These are phyloP conservation scores for Anolis sagrei DNA, from an alignment of 2,113 vertebrate species.

Conservation along the genomic window DNA sequence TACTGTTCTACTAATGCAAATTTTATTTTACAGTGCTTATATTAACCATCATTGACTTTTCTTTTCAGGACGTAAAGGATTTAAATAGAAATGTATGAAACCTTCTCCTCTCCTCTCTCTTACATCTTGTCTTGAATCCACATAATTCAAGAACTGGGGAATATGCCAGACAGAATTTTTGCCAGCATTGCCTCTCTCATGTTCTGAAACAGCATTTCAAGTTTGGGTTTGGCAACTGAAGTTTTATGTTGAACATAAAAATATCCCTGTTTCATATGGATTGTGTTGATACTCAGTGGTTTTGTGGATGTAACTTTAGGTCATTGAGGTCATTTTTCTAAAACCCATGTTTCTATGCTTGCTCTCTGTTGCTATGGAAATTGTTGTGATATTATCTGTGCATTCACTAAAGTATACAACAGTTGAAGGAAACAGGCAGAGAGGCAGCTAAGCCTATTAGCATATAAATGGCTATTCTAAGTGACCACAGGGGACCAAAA, in stretches of 20 bases:
- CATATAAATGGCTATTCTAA: constrained; percentile 19
- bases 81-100: constrained; percentile 12
- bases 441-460: constrained; percentile 7
- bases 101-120: neutral
- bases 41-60: neutral
- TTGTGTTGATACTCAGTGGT: neutral
- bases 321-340: neutral
- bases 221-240: neutral
- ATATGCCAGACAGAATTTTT: neutral
- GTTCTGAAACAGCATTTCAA: neutral
- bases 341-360: neutral
- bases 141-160: constrained; percentile 2
- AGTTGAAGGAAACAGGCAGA: constrained; percentile 76
- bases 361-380: constrained; percentile 1
- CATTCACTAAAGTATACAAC: constrained; percentile 73
- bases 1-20: neutral
- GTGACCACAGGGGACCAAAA: constrained; percentile 7
- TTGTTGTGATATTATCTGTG: constrained; percentile 39
- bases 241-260: neutral
- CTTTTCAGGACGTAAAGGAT: neutral
- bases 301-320: neutral
- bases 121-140: neutral
- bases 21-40: constrained; percentile 1
- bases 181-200: neutral
- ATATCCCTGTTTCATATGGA: constrained; percentile 6